These are phyloP conservation scores for Notamacropus eugenii DNA, from an alignment of 2,797 vertebrate species.

Conservation along the genomic window DNA sequence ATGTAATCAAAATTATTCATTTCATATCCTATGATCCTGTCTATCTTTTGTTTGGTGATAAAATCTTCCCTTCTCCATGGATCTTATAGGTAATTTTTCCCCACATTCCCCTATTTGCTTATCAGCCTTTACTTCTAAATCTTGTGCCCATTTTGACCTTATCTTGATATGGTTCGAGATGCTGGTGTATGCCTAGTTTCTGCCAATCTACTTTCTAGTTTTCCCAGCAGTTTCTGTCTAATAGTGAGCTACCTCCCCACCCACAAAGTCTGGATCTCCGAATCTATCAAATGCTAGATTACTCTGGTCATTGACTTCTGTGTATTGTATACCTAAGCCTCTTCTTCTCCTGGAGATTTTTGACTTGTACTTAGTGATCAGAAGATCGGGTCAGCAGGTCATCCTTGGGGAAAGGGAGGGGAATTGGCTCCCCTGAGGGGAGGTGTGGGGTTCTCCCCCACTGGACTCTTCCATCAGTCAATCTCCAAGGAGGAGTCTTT, in stretches of 20 bases:
- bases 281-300: not conserved
- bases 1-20: not conserved
- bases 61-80: not conserved
- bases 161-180: not conserved
- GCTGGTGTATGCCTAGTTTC: not conserved
- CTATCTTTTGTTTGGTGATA: not conserved
- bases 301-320: not conserved
- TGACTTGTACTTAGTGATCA: not conserved
- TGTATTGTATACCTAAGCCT: not conserved
- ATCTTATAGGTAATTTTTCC: not conserved
- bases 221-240: not conserved
- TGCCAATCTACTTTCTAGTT: not conserved
- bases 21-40: not conserved
- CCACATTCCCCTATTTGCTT: not conserved
- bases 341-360: not conserved
- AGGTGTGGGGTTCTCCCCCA: no score
- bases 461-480: no score
- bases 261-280: not conserved
- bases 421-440: no score
- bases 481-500: no score
- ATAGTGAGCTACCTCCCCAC: not conserved
- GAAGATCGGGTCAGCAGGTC: not conserved
- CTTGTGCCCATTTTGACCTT: not conserved
- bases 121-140: not conserved
- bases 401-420: no score